phyloP scores from a whole-genome alignment of 2,797 vertebrate species.

The Gallinago nigripennis region DNA sequence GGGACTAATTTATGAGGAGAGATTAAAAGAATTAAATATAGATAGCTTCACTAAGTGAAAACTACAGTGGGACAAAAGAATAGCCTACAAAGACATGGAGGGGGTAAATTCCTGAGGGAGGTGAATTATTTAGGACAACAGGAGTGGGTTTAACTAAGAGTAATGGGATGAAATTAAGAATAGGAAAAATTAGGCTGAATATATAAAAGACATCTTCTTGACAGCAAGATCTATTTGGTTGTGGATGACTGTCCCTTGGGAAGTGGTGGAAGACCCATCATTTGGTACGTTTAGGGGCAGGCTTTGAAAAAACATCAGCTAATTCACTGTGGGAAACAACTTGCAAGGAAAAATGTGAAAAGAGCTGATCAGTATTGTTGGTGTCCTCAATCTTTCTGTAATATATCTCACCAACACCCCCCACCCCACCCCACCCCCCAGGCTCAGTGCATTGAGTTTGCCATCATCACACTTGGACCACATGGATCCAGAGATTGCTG shows the following conservation, averaged over 20 bases:
- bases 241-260: not conserved
- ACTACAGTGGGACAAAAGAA: slow-evolving; percentile 66
- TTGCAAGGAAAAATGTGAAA: not conserved
- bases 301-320: not conserved
- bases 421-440: not conserved
- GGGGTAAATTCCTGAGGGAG: slow-evolving; percentile 43
- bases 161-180: slow-evolving; percentile 63
- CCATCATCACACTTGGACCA: not conserved
- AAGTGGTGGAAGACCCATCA: not conserved
- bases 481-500: fast-evolving
- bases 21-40: slow-evolving; percentile 79
- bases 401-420: not conserved
- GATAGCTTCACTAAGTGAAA: slow-evolving; percentile 56
- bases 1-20: slow-evolving; percentile 72
- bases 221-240: slow-evolving; percentile 33
- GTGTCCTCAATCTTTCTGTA: not conserved
- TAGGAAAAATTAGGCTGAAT: slow-evolving; percentile 61
- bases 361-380: not conserved
- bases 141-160: slow-evolving; percentile 41
- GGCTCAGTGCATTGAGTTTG: not conserved
- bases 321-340: not conserved
- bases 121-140: slow-evolving; percentile 67
- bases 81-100: slow-evolving; percentile 62
- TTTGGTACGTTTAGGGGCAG: not conserved
- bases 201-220: slow-evolving; percentile 8